These are phyloP conservation scores for Drosophila lacteicornis DNA, from an alignment of 1,140 invertebrate genomes.

Conservation along the genomic window DNA sequence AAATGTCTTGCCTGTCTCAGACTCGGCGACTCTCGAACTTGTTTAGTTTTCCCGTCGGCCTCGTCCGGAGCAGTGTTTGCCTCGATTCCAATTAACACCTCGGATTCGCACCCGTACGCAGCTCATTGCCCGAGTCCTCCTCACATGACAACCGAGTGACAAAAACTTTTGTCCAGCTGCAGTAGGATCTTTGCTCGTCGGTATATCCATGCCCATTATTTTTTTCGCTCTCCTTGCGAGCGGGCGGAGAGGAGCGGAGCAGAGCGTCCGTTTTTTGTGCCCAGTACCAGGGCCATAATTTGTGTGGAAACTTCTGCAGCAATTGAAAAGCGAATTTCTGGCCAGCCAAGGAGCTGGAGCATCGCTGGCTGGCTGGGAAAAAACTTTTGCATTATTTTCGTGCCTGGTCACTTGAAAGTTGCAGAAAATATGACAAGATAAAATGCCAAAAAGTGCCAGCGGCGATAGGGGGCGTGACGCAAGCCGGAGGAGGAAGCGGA, in stretches of 20 bases:
- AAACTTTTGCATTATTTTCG: conserved; percentile 71
- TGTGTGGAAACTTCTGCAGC: conserved; percentile 70
- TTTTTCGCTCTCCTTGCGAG: conserved; percentile 11
- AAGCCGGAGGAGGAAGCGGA: neutral
- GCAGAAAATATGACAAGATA: conserved; percentile 70
- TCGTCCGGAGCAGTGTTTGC: conserved; percentile 22
- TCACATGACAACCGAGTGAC: conserved; percentile 49
- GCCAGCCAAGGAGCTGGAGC: conserved; percentile 44
- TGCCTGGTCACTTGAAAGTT: conserved; percentile 60
- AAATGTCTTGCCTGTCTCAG: conserved; percentile 14
- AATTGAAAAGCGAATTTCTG: conserved; percentile 75
- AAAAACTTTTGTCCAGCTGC: conserved; percentile 44
- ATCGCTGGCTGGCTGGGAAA: conserved; percentile 29
- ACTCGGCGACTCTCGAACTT: conserved; percentile 1
- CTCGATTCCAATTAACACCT: conserved; percentile 58
- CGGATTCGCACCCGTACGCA: conserved; percentile 32
- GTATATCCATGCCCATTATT: conserved; percentile 9
- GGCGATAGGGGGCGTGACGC: conserved; percentile 27
- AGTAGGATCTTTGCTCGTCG: conserved; percentile 4
- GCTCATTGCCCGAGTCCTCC: conserved; percentile 20
- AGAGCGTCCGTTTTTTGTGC: conserved; percentile 13
- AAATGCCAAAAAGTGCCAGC: conserved; percentile 59
- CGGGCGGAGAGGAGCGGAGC: neutral
- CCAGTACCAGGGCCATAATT: conserved; percentile 46
- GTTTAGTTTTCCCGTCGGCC: conserved; percentile 27